phyloP scores from a whole-genome alignment of 2,113 vertebrate species.

The Loxodonta africana region DNA sequence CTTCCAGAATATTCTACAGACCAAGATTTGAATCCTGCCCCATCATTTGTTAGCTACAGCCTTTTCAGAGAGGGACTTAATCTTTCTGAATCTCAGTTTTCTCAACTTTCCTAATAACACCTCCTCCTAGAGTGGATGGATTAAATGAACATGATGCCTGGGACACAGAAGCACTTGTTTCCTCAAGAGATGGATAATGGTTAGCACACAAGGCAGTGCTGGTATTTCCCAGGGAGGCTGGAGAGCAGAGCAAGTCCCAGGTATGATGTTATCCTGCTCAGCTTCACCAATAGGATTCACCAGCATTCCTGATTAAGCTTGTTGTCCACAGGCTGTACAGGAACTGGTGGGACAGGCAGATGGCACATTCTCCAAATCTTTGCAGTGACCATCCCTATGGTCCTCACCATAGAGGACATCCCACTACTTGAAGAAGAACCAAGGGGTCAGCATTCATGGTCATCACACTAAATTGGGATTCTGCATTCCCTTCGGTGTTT shows the following conservation, averaged over 20 bases:
- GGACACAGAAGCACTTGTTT: not conserved
- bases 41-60: not conserved
- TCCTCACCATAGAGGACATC: not conserved
- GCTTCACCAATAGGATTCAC: not conserved
- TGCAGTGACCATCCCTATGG: not conserved
- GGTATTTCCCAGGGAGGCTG: constrained; percentile 3
- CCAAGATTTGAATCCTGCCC: not conserved
- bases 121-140: not conserved
- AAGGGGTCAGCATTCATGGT: not conserved
- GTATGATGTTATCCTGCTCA: constrained; percentile 66
- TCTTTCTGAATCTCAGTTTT: not conserved
- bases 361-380: not conserved
- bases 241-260: constrained; percentile 56
- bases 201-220: constrained; percentile 64
- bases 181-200: constrained; percentile 59
- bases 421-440: not conserved
- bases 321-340: constrained; percentile 47
- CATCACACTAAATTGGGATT: not conserved
- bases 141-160: not conserved
- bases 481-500: not conserved
- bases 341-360: not conserved
- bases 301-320: constrained; percentile 65
- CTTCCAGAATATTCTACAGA: not conserved
- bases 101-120: not conserved
- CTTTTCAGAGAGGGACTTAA: not conserved